These are phyloP conservation scores for Lepus townsendii DNA, from an alignment of 2,797 vertebrate species.

Conservation along the genomic window DNA sequence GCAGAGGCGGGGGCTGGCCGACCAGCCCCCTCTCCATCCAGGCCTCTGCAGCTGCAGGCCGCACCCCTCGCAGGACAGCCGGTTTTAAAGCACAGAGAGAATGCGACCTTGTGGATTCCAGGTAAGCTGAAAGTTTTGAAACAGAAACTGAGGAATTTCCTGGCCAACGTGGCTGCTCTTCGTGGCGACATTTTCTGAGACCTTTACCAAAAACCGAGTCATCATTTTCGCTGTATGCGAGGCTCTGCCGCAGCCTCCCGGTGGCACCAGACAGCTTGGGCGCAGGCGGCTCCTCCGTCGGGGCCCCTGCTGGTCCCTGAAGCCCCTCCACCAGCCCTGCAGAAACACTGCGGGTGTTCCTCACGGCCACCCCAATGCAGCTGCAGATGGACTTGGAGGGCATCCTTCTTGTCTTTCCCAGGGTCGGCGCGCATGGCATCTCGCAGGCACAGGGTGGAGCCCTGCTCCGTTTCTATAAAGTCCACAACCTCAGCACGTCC, in stretches of 20 bases:
- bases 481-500: not conserved
- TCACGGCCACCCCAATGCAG: no score
- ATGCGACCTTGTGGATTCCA: not conserved
- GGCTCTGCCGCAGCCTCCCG: not conserved
- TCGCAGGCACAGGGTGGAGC: not conserved
- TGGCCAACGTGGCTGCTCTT: not conserved
- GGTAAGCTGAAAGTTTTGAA: not conserved
- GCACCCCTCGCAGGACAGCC: not conserved
- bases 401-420: not conserved
- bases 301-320: not conserved
- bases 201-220: not conserved
- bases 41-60: not conserved
- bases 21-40: not conserved
- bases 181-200: not conserved
- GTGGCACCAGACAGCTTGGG: not conserved
- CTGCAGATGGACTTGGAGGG: not conserved
- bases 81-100: not conserved
- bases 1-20: not conserved
- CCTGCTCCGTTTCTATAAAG: not conserved
- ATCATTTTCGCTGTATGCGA: not conserved
- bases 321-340: not conserved
- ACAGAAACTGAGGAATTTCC: not conserved
- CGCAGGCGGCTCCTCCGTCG: not conserved
- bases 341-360: not conserved
- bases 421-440: not conserved